Percentiles rank a stretch among this genome's conserved stretches.
Conservation (phyloP, 2,113 vertebrate species). For the Chlorodrepanis virens region DNA sequence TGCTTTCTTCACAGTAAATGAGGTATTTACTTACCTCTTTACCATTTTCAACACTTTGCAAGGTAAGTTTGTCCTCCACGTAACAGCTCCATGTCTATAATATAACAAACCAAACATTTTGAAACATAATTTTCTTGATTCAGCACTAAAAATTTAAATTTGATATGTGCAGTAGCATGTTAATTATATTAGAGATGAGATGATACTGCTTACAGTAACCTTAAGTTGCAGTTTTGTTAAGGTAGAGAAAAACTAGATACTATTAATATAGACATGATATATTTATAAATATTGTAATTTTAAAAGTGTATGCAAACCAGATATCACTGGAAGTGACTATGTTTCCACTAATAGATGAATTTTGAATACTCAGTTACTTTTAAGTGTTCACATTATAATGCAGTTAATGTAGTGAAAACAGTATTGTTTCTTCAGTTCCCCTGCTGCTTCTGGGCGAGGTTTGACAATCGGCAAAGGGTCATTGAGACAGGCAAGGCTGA, state of each 20-base stretch:
- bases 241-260: background rate
- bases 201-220: background rate
- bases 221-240: background rate
- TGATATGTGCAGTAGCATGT: background rate
- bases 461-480: background rate
- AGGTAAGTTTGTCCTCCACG: conserved; percentile 74
- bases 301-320: background rate
- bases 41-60: conserved; percentile 92
- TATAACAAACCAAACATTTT: background rate
- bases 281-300: background rate
- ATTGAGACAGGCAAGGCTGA: background rate
- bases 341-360: background rate
- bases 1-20: conserved; percentile 88
- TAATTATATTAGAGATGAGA: background rate
- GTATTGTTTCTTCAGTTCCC: background rate
- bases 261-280: background rate
- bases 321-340: background rate
- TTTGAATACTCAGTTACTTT: background rate
- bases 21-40: conserved; percentile 91
- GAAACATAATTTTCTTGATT: background rate
- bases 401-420: background rate
- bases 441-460: background rate
- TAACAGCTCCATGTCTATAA: background rate
- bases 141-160: background rate
- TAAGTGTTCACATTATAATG: background rate